Base-by-base conservation (phyloP, 2,797 vertebrate genomes). In the Channallabes apus region DNA sequence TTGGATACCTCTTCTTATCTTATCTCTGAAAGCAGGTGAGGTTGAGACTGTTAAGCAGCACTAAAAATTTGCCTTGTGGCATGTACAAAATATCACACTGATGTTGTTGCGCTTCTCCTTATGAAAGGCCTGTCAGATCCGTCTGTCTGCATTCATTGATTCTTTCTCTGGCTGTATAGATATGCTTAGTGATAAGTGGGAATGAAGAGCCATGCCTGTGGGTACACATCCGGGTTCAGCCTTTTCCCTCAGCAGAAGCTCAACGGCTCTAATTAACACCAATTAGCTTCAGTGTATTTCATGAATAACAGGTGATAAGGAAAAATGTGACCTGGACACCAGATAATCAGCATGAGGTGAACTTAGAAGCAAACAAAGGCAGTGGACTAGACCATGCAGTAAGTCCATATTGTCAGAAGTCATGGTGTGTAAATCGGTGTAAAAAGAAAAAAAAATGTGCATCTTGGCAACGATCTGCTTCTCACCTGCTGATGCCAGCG, bases 221-320 rank as follows among this genome's bases (percentile, higher is more conserved):
- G 85, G 89, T 65, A 38, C 29, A n/a, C 41, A 27, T 67, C 59
- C 71, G 65, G 41, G 82, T 32, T 65, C 72, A 77, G 61, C 46
- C 65, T 29, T 18, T 86, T 89, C 72, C 58, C 83, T 83, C 87
- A 59, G 58, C 65, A 83, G 84, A 88, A 54, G 84, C 86, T 88
- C 82, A 82, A 90, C 87, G 87, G 87, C 85, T 90, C 87, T 88
- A 89, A 90, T 91, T 89, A 91, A 86, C 76, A 41, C 87, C 87
- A 89, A 92, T 91, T 91, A 90, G 86, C 77, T 68, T 86, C 81
- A 82, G 75, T 72, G 81, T 82, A 78, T 69, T 82, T 82, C 35
- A 82, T 86, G 51, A 87, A 80, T 71, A 76, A 68, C n/a, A 29
- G 27, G 51, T 32, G 69, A 84, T 61, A 68, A 51, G 59, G 59